A percentile compares a stretch with the other conserved stretches of the same genome.
Conservation (phyloP, 23 tunicate species). For the Oikopleura vanhoeffeni region DNA sequence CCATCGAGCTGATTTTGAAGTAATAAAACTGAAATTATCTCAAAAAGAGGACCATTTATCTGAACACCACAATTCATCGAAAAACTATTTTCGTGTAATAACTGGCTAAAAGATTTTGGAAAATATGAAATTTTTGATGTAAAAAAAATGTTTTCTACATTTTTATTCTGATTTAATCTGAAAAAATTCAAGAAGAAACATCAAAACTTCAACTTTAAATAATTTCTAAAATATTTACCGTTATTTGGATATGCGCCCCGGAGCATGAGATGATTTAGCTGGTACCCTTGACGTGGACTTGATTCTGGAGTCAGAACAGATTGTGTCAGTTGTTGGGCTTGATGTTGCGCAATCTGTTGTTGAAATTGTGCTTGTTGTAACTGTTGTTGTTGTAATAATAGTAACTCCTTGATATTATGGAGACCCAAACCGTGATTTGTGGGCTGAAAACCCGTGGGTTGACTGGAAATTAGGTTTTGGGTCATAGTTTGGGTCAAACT, state of each 20-base stretch:
- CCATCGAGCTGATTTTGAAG: too few species aligned
- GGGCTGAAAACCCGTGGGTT: background rate
- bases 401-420: background rate
- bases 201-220: too few species aligned
- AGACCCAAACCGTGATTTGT: background rate
- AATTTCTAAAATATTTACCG: background rate
- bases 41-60: too few species aligned
- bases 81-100: too few species aligned
- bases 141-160: too few species aligned
- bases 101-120: too few species aligned
- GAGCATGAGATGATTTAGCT: background rate
- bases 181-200: too few species aligned
- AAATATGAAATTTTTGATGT: too few species aligned
- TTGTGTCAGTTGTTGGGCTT: conserved; percentile 2
- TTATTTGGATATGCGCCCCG: background rate
- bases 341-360: background rate
- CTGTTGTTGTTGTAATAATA: background rate
- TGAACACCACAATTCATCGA: too few species aligned
- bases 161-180: too few species aligned
- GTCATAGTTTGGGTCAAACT: background rate
- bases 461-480: too few species aligned
- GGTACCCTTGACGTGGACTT: background rate
- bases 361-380: conserved; percentile 11
- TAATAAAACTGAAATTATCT: too few species aligned
- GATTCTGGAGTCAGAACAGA: background rate